Base-by-base conservation (phyloP, 2,797 vertebrate species). In the Poeciliopsis turneri region DNA sequence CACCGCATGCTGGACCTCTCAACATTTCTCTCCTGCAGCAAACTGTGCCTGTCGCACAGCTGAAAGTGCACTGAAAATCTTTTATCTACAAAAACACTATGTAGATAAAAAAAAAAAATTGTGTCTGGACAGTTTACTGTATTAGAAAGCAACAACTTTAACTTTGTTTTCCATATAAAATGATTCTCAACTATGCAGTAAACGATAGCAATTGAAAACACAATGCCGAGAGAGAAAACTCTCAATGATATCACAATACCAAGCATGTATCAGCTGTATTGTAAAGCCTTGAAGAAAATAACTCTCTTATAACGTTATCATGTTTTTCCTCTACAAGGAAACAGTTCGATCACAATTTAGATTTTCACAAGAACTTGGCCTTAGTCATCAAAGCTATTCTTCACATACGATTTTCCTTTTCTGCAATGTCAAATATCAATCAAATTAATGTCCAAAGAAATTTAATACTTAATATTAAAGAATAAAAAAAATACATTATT, bases 101-200 rank as follows among this genome's bases (percentile, higher is more conserved):
- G 12, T 1, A 13, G 45, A 74, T 46, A 72, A 76, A 74, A 41
- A n/a, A n/a, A 83, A 86, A 83, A 84, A 83, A 85, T 36, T 57
- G 83, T 77, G 78, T 80, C 76, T 82, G 81, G 80, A 82, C 82
- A 79, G 53, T 55, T 47, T 2, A 33, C 30, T 33, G 30, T 83
- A n/a, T 77, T 41, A 70, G 57, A 43, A 68, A 61, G 36, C 3
- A 39, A 66, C 18, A 66, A 66, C 61, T 39, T 11, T 49, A 72
- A 74, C 59, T 39, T 43, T 9, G 51, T 39, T 68, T 55, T 25
- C 0, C 5, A 3, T 4, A 84, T 59, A 30, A 77, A 0, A 72
- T n/a, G 0, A 10, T 55, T 75, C 20, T 72, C 53, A 49, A 8
- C 75, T 55, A 0, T 47, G 41, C 23, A 36, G 46, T 25, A 25